phyloP scores from a whole-genome alignment of 1,140 invertebrate species.

The Procambarus virginalis region DNA sequence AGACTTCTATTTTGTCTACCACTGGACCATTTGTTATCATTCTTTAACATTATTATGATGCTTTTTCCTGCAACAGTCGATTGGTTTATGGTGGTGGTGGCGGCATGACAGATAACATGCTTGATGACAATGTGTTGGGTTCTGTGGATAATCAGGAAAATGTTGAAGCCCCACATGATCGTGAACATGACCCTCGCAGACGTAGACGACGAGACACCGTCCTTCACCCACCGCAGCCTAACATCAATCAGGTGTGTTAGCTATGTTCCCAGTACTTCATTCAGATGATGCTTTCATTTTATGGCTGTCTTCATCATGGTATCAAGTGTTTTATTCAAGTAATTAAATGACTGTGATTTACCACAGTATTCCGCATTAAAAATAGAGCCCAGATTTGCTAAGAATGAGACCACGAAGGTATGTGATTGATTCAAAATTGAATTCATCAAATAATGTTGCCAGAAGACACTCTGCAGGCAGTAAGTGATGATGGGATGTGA shows the following conservation, averaged over 20 bases:
- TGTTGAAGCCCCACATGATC: constrained; percentile 80
- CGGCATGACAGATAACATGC: constrained; percentile 76
- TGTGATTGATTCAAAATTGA: constrained; percentile 10
- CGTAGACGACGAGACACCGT: constrained; percentile 61
- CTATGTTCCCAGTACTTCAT: neutral
- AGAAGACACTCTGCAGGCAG: constrained; percentile 6
- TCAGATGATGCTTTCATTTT: neutral
- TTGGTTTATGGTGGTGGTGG: constrained; percentile 73
- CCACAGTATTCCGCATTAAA: neutral
- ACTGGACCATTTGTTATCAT: neutral
- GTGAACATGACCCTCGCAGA: constrained; percentile 71
- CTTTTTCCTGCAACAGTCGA: constrained; percentile 72
- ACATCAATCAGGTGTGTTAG: constrained; percentile 60
- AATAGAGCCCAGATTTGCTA: neutral
- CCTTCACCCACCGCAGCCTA: constrained; percentile 67
- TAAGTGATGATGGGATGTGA: constrained; percentile 25
- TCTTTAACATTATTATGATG: neutral
- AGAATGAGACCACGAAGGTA: constrained; percentile 26
- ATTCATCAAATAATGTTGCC: neutral
- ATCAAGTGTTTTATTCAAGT: constrained; percentile 18
- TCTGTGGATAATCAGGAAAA: constrained; percentile 84
- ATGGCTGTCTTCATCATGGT: constrained; percentile 11
- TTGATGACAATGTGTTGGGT: constrained; percentile 75
- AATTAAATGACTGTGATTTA: constrained; percentile 7
- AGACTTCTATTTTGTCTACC: neutral